Evolutionary conservation across 2,797 vertebrate genomes (phyloP), one percentile per base, ranked within the genome.

Genomic region (Hyperoplus immaculatus): DNA sequence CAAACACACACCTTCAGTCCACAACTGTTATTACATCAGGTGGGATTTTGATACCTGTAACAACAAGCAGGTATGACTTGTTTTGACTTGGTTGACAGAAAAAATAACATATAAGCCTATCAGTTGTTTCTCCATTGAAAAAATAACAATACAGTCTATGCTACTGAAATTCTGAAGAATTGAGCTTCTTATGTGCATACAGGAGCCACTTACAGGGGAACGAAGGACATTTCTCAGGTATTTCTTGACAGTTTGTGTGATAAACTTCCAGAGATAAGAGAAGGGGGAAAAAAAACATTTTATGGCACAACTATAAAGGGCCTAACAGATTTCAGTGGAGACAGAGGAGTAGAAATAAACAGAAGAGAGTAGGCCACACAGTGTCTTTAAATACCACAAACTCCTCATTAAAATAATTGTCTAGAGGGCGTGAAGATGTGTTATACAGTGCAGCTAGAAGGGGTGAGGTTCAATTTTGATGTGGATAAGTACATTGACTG

Each of bases 31-130:
- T 77, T 75, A 78, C 72, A 78, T 82, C 71, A 73, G 69, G 68
- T 6, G 75, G 88, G 91, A 91, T 90, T 89, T 90, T 93, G 93
- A 89, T 41, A 90, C 84, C 45, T 77, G 72, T 13, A 39, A 77
- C 69, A 45, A 63, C 58, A 53, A 77, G 39, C 12, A 15, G 49
- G 57, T 54, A 49, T 45, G 50, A 0, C 43, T 38, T 6, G 61
- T 12, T 55, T 8, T 77, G 21, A 36, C 1, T 0, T 14, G 0
- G 2, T 3, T 39, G 45, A 59, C 15, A 14, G 36, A 5, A 75
- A 15, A 58, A 68, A 67, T 1, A 62, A 5, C 51, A 38, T 56
- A 62, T 18, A 29, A 29, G 49, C 21, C 18, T 12, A 9, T 54
- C 3, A 14, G 38, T n/a, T 5, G 3, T 60, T 71, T 55, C 46